Base-by-base conservation (phyloP, 2,113 vertebrate genomes). In the Mus musculus region DNA sequence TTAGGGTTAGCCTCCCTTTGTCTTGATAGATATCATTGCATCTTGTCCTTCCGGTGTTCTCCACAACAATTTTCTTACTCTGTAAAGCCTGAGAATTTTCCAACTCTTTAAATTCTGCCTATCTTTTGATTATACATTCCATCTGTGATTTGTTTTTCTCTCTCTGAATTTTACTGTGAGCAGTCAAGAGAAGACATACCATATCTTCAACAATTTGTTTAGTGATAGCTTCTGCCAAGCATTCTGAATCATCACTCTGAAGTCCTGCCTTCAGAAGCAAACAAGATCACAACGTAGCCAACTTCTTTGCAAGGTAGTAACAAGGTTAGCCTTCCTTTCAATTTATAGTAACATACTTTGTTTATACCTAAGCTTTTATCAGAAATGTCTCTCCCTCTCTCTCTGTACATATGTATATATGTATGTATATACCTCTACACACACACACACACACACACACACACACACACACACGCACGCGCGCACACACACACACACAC, bases 121-220 rank as follows among this genome's bases (percentile, higher is more conserved):
- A 42, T 17, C 16, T 80, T 87, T 91, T 63, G 26, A 33, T 91
- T 78, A 87, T 49, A 63, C 46, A 87, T 91, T 28, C 63, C 52
- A 71, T 54, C 63, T 91, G 71, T 67, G 69, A 84, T 84, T 91
- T 91, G 65, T 91, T 95, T 80, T n/a, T 80, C n/a, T 87, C 49
- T 87, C 69, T 46, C 42, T 61, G 16, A 19, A 91, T 91, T 72
- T 87, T 78, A 72, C 19, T 61, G 26, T 86, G 63, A 73, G 78
- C 46, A 91, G 59, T 77, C 59, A 69, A 72, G 82, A 75, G 52
- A 87, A 91, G 52, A 56, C 39, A 80, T 87, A 46, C 65, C 52
- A 30, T 39, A 72, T 59, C 26, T 69, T 87, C 33, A 91, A 61
- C 11, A n/a, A 30, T 61, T 71, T 33, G 11, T 30, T 61, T 61